These are phyloP conservation scores for Cheilosia scutellata DNA, from an alignment of 2,888 invertebrate species.

Conservation along the genomic window DNA sequence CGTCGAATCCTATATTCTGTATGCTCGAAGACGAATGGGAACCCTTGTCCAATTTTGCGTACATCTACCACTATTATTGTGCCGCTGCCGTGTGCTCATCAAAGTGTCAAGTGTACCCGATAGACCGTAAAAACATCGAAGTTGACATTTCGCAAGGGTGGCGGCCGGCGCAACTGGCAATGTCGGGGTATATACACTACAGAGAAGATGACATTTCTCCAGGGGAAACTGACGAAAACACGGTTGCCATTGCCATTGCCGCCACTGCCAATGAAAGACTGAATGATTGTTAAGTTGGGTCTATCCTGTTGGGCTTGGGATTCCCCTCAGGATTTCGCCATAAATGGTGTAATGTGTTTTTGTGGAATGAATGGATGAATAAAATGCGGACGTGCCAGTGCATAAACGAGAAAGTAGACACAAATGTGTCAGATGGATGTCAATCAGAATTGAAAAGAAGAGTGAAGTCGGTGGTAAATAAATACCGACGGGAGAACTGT, in stretches of 20 bases:
- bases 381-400: conserved; percentile 11
- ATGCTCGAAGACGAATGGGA: not conserved
- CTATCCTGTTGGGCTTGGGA: conserved; percentile 30
- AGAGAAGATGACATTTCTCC: conserved; percentile 66
- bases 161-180: conserved; percentile 14
- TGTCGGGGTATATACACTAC: conserved; percentile 21
- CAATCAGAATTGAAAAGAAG: conserved; percentile 61
- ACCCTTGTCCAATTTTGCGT: conserved; percentile 70
- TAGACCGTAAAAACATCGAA: conserved; percentile 74
- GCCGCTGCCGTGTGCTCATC: conserved; percentile 54
- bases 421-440: conserved; percentile 63
- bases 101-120: conserved; percentile 73
- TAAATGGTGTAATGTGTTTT: conserved; percentile 54
- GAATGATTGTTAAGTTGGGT: conserved; percentile 57
- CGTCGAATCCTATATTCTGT: conserved; percentile 11
- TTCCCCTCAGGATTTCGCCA: conserved; percentile 51
- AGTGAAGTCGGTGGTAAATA: conserved; percentile 22
- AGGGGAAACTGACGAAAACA: conserved; percentile 58
- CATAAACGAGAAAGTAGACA: conserved; percentile 8
- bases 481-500: conserved; percentile 38
- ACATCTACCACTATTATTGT: conserved; percentile 24
- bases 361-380: conserved; percentile 21
- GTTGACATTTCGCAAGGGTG: conserved; percentile 72
- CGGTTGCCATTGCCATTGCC: conserved; percentile 33
- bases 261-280: conserved; percentile 48